Conservation (phyloP, 2,888 invertebrate genomes). For the Xylophagus ater region DNA sequence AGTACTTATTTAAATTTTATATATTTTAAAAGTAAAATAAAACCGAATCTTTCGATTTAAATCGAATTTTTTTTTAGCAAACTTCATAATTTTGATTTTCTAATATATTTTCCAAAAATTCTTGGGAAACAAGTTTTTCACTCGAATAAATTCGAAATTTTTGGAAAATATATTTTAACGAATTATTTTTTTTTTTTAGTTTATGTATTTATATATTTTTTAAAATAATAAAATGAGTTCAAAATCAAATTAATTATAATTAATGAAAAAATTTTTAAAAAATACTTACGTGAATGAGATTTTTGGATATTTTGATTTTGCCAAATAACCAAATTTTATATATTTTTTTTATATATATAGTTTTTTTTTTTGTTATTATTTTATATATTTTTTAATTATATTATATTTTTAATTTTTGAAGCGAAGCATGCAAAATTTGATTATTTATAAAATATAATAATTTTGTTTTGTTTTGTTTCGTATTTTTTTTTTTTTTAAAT, state of each 20-base stretch:
- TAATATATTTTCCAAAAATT: too few relatives aligned
- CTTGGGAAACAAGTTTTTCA: too few relatives aligned
- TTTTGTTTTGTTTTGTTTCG: slow-evolving; percentile 58
- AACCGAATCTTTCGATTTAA: too few relatives aligned
- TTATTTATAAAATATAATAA: slow-evolving; percentile 1
- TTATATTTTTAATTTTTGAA: slow-evolving; percentile 17
- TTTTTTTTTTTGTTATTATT: slow-evolving; percentile 8
- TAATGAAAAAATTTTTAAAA: slow-evolving; percentile 7
- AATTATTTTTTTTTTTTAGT: background rate
- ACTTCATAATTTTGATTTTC: too few relatives aligned
- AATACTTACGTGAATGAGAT: slow-evolving; percentile 17
- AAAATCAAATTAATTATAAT: slow-evolving; percentile 2
- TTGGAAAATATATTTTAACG: too few relatives aligned
- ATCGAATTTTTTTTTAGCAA: too few relatives aligned
- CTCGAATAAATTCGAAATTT: too few relatives aligned
- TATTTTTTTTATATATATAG: slow-evolving; percentile 7
- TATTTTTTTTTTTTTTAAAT: slow-evolving; percentile 42
- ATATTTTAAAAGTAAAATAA: too few relatives aligned
- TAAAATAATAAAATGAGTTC: background rate
- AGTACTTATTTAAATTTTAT: too few relatives aligned
- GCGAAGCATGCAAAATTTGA: slow-evolving; percentile 20
- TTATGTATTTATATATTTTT: background rate
- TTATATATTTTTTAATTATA: slow-evolving; percentile 10
- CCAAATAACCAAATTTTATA: slow-evolving; percentile 17
- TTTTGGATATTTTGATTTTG: slow-evolving; percentile 13